Evolutionary conservation across 2,888 invertebrate genomes (phyloP), one percentile per base, ranked within the genome.

Genomic region (Alloplasta piceator): DNA sequence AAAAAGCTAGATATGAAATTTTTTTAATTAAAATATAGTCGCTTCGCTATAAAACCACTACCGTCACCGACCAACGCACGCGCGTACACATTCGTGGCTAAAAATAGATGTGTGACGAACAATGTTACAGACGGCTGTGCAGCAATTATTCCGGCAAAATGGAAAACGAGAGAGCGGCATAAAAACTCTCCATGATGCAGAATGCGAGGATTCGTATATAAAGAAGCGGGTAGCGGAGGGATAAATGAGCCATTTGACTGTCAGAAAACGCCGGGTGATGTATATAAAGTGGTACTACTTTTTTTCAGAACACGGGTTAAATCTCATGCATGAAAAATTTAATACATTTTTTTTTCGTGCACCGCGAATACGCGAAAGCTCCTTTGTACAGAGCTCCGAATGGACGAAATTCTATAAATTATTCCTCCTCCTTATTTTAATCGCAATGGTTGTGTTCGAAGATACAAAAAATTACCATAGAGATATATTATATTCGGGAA

Each of bases 21-120:
- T 75, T 26, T 75, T 67, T 67, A 75, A 75, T 75, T 75, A 75
- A 75, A 74, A 74, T 50, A 58, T 56, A 56, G 38, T 58, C 50
- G 38, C 67, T 55, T 14, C 38, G 38, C 63, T 56, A 41, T 46
- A 46, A 73, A 46, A n/a, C 63, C 46, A 12, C 5, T 12, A 46
- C 36, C 9, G 70, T 64, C 64, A n/a, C 12, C 26, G 26, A 26
- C 26, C 3, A 26, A 72, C 26, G 64, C 73, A 73, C 73, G 64
- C 52, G 14, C 12, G 52, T 52, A 26, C 26, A 26, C 3, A 26
- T 26, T 26, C 26, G 26, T 26, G 26, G 26, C 26, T 26, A 26
- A 26, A 26, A 26, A 26, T 26, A 26, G 3, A 26, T 71, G 71
- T 71, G 73, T 46, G 41, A 64, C 64, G 48, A 46, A 26, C 64